These are phyloP conservation scores for Helicolenus hilgendorfi DNA, from an alignment of 2,797 vertebrate genomes.

Conservation along the genomic window DNA sequence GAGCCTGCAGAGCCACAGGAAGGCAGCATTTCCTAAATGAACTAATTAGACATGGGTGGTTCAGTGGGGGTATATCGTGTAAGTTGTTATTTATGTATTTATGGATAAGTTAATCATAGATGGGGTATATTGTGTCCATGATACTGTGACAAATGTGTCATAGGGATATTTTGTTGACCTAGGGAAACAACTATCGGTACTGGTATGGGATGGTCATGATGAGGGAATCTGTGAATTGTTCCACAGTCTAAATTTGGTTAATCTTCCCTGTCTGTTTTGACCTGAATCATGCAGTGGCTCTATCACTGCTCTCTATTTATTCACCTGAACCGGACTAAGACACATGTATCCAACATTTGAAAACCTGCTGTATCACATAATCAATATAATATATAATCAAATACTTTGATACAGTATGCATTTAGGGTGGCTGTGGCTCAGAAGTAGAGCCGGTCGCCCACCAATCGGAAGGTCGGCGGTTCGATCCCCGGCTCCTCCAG, in stretches of 20 bases:
- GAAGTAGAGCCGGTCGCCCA: no score
- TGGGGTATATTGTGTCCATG: not conserved
- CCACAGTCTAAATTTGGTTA: not conserved
- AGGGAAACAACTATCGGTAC: no score
- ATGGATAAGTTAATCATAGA: not conserved
- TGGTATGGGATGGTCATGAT: not conserved
- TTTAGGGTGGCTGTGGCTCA: not conserved
- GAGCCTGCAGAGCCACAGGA: constrained; percentile 9
- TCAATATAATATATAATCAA: not conserved
- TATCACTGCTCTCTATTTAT: not conserved
- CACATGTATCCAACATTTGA: not conserved
- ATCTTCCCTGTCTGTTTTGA: not conserved
- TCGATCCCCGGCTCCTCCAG: no score
- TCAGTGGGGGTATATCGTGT: not conserved
- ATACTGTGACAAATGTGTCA: not conserved
- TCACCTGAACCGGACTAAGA: not conserved
- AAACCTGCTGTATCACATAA: not conserved
- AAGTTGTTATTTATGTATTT: not conserved
- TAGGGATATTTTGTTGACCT: not conserved
- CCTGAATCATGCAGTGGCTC: not conserved
- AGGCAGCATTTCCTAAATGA: not conserved
- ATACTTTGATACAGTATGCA: not conserved
- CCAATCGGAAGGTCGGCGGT: no score
- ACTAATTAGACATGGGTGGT: not conserved
- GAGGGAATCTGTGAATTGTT: not conserved